phyloP scores from a whole-genome alignment of 2,888 invertebrate species.

The Oxytorus armatus region DNA sequence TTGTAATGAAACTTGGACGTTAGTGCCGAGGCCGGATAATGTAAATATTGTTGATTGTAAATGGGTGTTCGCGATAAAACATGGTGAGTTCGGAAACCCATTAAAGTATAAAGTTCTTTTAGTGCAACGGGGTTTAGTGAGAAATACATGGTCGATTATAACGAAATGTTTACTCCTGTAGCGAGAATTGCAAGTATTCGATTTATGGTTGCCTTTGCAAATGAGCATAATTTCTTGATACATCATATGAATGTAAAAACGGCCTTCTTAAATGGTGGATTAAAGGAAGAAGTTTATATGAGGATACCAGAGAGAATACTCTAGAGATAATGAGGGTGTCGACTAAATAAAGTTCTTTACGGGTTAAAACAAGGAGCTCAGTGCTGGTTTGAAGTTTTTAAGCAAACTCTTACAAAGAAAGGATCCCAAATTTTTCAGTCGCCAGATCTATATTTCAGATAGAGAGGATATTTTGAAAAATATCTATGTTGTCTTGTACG shows the following conservation, averaged over 20 bases:
- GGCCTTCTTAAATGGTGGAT: too few relatives aligned
- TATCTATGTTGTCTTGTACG: too few relatives aligned
- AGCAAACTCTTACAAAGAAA: slow-evolving; percentile 12
- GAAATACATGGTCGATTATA: too few relatives aligned
- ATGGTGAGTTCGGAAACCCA: too few relatives aligned
- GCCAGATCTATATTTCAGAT: slow-evolving; percentile 43
- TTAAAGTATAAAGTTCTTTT: slow-evolving; percentile 36
- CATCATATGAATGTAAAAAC: too few relatives aligned
- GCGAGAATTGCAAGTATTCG: slow-evolving; percentile 64
- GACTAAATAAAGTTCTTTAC: slow-evolving; percentile 60
- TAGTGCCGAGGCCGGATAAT: slow-evolving; percentile 19
- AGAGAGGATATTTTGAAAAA: slow-evolving; percentile 43
- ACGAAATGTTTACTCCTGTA: slow-evolving; percentile 62
- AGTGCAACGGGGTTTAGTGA: slow-evolving; percentile 30
- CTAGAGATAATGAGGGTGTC: slow-evolving; percentile 27
- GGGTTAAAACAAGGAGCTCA: slow-evolving; percentile 52
- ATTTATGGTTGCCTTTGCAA: slow-evolving; percentile 64
- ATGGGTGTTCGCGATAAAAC: slow-evolving; percentile 57
- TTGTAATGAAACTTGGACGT: slow-evolving; percentile 58
- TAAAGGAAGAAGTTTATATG: slow-evolving; percentile 62
- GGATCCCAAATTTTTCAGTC: slow-evolving; percentile 57
- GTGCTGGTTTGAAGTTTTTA: slow-evolving; percentile 10
- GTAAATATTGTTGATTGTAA: too few relatives aligned
- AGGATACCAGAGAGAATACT: slow-evolving; percentile 53
- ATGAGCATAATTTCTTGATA: too few relatives aligned